Base-by-base conservation (phyloP, 1,140 invertebrate genomes). In the Myzus persicae region DNA sequence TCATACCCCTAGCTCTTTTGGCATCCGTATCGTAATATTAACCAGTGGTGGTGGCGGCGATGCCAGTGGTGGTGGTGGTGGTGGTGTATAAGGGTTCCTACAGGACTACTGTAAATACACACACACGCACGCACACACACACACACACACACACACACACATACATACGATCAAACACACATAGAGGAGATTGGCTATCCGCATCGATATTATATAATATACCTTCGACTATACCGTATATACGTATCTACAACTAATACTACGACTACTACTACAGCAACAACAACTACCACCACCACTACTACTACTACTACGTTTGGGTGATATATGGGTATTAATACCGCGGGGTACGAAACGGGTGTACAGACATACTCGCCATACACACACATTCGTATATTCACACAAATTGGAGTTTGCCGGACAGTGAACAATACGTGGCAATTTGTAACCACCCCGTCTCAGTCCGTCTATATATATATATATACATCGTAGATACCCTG, bases 371-470 rank as follows among this genome's bases (percentile, higher is more conserved):
- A 67, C 31, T 67, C 26, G 9, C 31, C 59, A 59, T 9, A 31
- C 54, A 59, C n/a, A 51, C 31, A 36, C 38, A 40, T 22, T n/a
- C 20, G n/a, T 51, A 38, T 36, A 40, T 85, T 54, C 36, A 22
- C 90, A 40, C 90, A 48, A 92, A 82, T 92, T 92, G 42, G 59
- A 92, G 91, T 92, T 92, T 82, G 91, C 44, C 44, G 91, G 91
- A 92, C 91, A 92, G 91, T 92, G 91, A 92, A 92, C 91, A 92
- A 92, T 92, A 82, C 42, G 91, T 82, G 91, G 91, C 91, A 92
- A 92, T 92, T 92, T 92, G 91, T 92, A 92, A 92, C 59, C 76
- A 44, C 42, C 67, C 91, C 44, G 59, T 91, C 26, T n/a, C 67
- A 18, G 4, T 14, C 54, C 46, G 14, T 40, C 24, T 51, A 26